These are phyloP conservation scores for Machimus rusticus DNA, from an alignment of 2,888 invertebrate genomes.

Conservation along the genomic window DNA sequence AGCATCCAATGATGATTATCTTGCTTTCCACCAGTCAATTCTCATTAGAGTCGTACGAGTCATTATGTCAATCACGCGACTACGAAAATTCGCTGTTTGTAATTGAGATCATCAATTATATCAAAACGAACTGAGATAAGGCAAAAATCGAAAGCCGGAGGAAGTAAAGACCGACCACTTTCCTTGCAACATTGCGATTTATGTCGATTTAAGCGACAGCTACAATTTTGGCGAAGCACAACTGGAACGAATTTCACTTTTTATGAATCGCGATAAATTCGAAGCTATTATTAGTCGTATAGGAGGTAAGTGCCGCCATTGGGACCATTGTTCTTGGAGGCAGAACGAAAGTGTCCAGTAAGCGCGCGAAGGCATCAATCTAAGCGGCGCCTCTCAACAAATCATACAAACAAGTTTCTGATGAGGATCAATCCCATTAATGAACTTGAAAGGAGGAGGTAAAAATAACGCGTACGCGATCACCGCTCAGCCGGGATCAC, in stretches of 20 bases:
- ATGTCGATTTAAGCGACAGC: neutral
- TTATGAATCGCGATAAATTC: neutral
- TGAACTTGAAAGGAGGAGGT: neutral
- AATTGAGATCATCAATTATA: constrained; percentile 24
- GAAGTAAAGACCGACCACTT: neutral
- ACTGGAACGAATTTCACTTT: neutral
- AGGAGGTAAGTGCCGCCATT: neutral
- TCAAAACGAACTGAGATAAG: constrained; percentile 13
- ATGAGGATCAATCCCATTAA: constrained; percentile 1
- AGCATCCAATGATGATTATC: neutral
- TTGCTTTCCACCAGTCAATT: neutral
- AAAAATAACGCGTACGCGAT: neutral
- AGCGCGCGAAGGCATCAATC: constrained; percentile 1
- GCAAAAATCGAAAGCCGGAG: neutral
- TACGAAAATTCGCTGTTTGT: neutral
- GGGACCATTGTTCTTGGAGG: neutral
- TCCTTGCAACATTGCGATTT: neutral
- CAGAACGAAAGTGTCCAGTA: neutral
- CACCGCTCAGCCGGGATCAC: neutral
- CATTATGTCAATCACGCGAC: neutral
- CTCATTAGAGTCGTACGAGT: neutral
- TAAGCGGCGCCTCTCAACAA: neutral
- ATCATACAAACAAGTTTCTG: constrained; percentile 3
- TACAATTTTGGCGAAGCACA: neutral
- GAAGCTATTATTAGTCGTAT: neutral